Percentiles rank a stretch among this genome's conserved stretches.
Conservation (phyloP, 1,140 invertebrate genomes). For the Zophobas atratus region DNA sequence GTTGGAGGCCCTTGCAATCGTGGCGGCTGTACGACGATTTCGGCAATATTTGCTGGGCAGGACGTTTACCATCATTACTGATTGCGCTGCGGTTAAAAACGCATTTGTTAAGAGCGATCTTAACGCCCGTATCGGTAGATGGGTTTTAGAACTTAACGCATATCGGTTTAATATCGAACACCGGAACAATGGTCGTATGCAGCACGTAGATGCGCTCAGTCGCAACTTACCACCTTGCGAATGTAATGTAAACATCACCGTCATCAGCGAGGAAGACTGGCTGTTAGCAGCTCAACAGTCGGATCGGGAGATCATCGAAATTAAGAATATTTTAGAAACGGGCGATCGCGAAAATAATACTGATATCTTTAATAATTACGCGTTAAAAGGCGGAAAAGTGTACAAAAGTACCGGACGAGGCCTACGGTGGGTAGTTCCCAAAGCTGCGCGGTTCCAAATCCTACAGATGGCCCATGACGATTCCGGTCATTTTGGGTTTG, state of each 20-base stretch:
- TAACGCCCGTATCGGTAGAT: background rate
- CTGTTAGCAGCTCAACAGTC: conserved; percentile 41
- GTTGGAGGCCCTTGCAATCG: conserved; percentile 58
- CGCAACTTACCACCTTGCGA: background rate
- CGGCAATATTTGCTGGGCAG: background rate
- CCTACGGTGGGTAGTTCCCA: conserved; percentile 60
- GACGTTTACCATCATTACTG: background rate
- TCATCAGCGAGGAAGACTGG: conserved; percentile 46
- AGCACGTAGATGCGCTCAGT: background rate
- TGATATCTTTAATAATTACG: conserved; percentile 12
- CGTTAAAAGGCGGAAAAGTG: conserved; percentile 50
- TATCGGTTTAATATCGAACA: conserved; percentile 3
- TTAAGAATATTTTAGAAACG: background rate
- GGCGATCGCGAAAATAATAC: background rate
- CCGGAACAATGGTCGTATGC: background rate
- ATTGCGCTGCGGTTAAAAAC: conserved; percentile 1
- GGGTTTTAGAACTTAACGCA: background rate
- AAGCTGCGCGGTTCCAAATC: conserved; percentile 58
- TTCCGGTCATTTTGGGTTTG: conserved; percentile 57
- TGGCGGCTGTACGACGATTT: conserved; percentile 50
- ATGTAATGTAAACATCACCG: background rate
- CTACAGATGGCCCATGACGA: conserved; percentile 56
- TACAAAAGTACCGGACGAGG: conserved; percentile 56
- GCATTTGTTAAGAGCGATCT: conserved; percentile 4
- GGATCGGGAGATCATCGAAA: background rate